These are phyloP conservation scores for Ericerus pela DNA, from an alignment of 1,140 invertebrate genomes.

Conservation along the genomic window DNA sequence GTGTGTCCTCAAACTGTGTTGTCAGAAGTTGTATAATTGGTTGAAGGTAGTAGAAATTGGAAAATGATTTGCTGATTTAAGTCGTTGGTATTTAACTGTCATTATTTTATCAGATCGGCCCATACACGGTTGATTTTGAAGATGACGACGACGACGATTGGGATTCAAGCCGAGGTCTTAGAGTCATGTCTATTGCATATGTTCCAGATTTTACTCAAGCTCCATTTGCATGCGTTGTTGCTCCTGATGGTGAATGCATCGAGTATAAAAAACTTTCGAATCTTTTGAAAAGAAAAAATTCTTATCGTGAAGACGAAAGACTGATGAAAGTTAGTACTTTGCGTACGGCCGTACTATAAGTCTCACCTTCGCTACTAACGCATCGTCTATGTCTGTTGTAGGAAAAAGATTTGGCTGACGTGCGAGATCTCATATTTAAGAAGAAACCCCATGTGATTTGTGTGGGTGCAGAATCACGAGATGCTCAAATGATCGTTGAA, in stretches of 20 bases:
- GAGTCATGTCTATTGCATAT: constrained; percentile 78
- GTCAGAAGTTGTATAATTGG: constrained; percentile 77
- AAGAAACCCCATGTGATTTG: constrained; percentile 91
- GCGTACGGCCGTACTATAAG: constrained; percentile 13
- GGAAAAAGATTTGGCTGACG: constrained; percentile 62
- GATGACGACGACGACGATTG: constrained; percentile 88
- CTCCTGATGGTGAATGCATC: constrained; percentile 76
- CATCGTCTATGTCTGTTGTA: no score
- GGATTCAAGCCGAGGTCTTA: constrained; percentile 68
- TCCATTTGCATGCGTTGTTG: constrained; percentile 74
- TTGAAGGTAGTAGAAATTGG: constrained; percentile 42
- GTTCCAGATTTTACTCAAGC: constrained; percentile 72
- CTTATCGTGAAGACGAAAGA: constrained; percentile 55
- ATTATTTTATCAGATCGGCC: constrained; percentile 43
- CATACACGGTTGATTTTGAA: constrained; percentile 60
- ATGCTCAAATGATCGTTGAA: constrained; percentile 67
- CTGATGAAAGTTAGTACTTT: no score
- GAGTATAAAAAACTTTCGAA: constrained; percentile 79
- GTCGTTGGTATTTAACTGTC: not conserved
- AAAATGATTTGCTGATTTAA: not conserved
- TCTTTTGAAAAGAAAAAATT: constrained; percentile 65
- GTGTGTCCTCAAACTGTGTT: constrained; percentile 67
- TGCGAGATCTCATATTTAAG: constrained; percentile 70
- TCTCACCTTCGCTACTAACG: constrained; percentile 30
- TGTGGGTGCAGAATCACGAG: constrained; percentile 78